Base-by-base conservation (phyloP, 2,113 vertebrate genomes). In the Prietella phreatophila region DNA sequence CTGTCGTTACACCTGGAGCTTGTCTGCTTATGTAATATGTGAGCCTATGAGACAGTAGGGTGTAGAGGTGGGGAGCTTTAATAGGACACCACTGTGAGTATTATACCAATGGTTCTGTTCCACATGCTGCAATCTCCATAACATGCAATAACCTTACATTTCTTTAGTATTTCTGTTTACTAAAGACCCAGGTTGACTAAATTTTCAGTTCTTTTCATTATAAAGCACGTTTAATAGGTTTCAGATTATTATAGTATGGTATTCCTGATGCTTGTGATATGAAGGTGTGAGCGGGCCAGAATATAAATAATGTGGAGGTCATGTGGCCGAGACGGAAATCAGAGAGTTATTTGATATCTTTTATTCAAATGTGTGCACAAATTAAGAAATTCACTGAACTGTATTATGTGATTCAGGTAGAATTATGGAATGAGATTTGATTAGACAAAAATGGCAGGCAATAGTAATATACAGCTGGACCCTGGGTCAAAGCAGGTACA, bases 1-100 rank as follows among this genome's bases (percentile, higher is more conserved):
- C 47, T 67, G 60, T 84, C 73, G 17, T 69, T 79, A 84, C 61
- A 79, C 82, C 73, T 80, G 82, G 61, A 65, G 69, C 71, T 83
- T 13, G 79, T 65, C 42, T 39, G 30, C 33, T 78, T 79, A 84
- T 55, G 82, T 84, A 88, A 84, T 84, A 65, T 65, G 33, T 7
- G 22, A 80, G 47, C 60, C 65, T 67, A n/a, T 55, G 53, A 71
- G 50, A 30, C 50, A 67, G 63, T 36, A 78, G 36, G 25, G 20
- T 63, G 55, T 10, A 53, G 42, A 67, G 76, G 20, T 80, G 58
- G 42, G 27, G 58, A 83, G 6, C n/a, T 47, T 69, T 47, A 84
- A 69, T n/a, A 53, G 27, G 39, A 53, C n/a, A 84, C 82, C 7
- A 56, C 50, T 25, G 39, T 50, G 61, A n/a, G 82, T 30, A 65